Evolutionary conservation across 1,140 invertebrate genomes (phyloP).

Genomic region (Branchinecta lynchi): DNA sequence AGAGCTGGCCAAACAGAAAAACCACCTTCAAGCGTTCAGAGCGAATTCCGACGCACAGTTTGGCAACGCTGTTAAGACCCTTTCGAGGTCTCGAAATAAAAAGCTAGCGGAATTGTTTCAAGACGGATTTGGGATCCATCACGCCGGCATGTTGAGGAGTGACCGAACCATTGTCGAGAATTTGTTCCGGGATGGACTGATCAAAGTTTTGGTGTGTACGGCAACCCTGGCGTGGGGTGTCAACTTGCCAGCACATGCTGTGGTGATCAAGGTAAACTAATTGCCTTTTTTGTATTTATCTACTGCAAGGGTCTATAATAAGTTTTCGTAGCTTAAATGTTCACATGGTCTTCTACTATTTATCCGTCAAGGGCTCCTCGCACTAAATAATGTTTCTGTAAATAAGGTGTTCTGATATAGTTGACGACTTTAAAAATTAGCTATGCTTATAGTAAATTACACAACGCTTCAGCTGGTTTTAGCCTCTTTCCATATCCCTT

Average conservation of each 20-base stretch:
- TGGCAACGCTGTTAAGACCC: constrained; percentile 43
- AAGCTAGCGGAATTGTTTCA: constrained; percentile 64
- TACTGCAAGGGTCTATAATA: too few relatives aligned
- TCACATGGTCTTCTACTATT: too few relatives aligned
- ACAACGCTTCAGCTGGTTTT: too few relatives aligned
- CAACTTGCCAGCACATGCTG: constrained; percentile 93
- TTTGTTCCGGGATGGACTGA: constrained; percentile 68
- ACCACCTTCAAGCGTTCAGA: constrained; percentile 46
- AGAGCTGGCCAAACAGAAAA: constrained; percentile 56
- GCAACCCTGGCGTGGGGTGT: constrained; percentile 98
- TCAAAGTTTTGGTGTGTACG: constrained; percentile 90
- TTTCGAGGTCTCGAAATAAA: constrained; percentile 54
- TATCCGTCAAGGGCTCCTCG: too few relatives aligned
- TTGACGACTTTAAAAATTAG: too few relatives aligned
- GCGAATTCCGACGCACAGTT: constrained; percentile 44
- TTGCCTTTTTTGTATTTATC: constrained; percentile 2
- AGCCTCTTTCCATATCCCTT: too few relatives aligned
- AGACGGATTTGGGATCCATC: constrained; percentile 77
- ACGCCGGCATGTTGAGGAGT: constrained; percentile 79
- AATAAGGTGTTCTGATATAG: too few relatives aligned
- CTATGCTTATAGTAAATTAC: too few relatives aligned
- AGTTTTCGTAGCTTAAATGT: too few relatives aligned
- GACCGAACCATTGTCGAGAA: constrained; percentile 77
- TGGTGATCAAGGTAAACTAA: constrained; percentile 67
- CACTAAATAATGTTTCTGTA: too few relatives aligned